These are phyloP conservation scores for Desoria tigrina DNA, from an alignment of 2,888 invertebrate genomes.

Conservation along the genomic window DNA sequence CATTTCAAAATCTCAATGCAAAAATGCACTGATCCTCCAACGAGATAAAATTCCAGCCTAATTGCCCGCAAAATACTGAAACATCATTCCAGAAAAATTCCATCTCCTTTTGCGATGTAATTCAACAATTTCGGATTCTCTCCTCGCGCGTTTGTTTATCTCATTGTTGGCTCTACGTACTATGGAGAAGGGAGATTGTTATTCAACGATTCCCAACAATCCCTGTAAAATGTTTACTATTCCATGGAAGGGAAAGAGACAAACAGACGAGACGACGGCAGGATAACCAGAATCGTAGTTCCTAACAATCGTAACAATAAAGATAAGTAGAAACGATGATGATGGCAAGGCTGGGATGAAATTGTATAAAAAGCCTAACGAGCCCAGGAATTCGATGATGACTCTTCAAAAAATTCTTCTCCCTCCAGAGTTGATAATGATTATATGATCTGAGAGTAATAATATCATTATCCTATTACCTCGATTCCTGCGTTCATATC, in stretches of 20 bases:
- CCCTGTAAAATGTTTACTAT: too few relatives aligned
- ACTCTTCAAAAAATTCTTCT: constrained; percentile 20
- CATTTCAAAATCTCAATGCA: too few relatives aligned
- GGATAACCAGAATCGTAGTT: constrained; percentile 14
- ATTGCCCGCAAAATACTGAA: constrained; percentile 17
- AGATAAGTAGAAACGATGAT: constrained; percentile 20
- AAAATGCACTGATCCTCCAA: background rate
- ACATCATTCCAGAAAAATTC: background rate
- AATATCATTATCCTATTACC: constrained; percentile 25
- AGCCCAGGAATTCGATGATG: constrained; percentile 26
- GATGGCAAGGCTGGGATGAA: background rate
- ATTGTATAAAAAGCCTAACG: constrained; percentile 17
- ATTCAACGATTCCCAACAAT: too few relatives aligned
- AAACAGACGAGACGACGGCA: constrained; percentile 5
- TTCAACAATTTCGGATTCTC: background rate
- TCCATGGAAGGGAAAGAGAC: background rate
- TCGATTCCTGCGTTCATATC: background rate
- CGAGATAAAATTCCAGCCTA: constrained; percentile 6
- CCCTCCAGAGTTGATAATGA: constrained; percentile 27
- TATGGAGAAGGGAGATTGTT: background rate
- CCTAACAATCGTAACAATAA: constrained; percentile 6
- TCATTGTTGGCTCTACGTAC: background rate
- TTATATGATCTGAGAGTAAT: constrained; percentile 19
- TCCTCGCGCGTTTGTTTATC: background rate
- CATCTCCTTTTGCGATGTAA: background rate